Evolutionary conservation across 2,113 vertebrate species (phyloP), one percentile per base, ranked within the genome.

Genomic region (Oreochromis aureus): DNA sequence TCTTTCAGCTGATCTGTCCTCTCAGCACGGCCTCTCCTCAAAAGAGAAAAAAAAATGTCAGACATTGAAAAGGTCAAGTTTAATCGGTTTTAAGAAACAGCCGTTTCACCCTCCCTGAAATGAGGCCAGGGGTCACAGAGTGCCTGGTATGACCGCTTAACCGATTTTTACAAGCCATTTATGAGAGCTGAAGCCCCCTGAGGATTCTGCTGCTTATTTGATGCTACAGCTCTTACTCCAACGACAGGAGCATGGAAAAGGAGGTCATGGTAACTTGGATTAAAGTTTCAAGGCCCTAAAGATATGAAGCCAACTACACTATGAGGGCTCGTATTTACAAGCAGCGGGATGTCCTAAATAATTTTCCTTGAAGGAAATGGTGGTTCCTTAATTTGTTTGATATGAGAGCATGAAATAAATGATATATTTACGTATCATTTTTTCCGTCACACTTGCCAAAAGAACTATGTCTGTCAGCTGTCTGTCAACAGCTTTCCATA

Each of bases 1-100:
- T 87, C 69, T 82, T 88, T 86, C 41, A 69, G 30, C 41, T 63
- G 71, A 92, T 91, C 87, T 58, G 88, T 93, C 83, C 87, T 86
- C 84, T 90, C 61, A 80, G 83, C 55, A 48, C 54, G 78, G 69
- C 86, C 79, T 85, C 85, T 86, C 76, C 27, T 87, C 85, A 93
- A 88, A 87, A 30, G 44, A 76, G 24, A 6, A 46, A 87, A 85
- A 92, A 92, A 61, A 78, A n/a, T 0, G 78, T 91, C 88, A 90
- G 73, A 82, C 27, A 22, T 54, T 46, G 19, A 90, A 95, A 96
- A 95, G 94, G 94, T 96, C 92, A 94, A 85, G 85, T 93, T 95
- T 95, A 93, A 95, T 95, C 93, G 87, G 56, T 89, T 80, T 91
- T 85, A 13, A 59, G 22, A 58, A 54, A 54, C 83, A 86, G 79